Percentiles rank a stretch among this genome's conserved stretches.
These are phyloP conservation scores for Otolemur garnettii DNA, from an alignment of 2,113 vertebrate genomes.

Conservation along the genomic window DNA sequence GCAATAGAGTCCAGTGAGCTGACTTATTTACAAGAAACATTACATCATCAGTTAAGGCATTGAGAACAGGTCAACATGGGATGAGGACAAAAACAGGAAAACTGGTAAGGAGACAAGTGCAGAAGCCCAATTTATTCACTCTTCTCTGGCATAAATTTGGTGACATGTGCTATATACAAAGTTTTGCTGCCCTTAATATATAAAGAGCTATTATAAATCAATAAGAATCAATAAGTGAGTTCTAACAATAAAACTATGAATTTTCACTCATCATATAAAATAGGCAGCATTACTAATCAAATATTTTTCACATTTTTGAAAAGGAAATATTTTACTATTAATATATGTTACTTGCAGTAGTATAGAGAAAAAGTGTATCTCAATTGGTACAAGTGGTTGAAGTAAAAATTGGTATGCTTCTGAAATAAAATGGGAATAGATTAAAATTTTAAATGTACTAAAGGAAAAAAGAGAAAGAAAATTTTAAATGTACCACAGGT, in stretches of 20 bases:
- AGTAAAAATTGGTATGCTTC: background rate
- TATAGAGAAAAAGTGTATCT: background rate
- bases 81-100: background rate
- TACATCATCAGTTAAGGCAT: background rate
- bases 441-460: background rate
- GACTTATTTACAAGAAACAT: background rate
- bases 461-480: background rate
- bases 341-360: background rate
- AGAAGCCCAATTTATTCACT: no score
- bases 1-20: background rate
- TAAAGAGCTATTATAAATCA: background rate
- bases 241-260: background rate
- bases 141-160: background rate
- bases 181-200: background rate
- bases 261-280: background rate
- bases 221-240: background rate
- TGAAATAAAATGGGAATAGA: background rate
- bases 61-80: background rate
- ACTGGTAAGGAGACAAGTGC: background rate
- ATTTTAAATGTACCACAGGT: background rate
- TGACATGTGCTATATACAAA: background rate
- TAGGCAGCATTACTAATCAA: background rate
- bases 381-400: background rate
- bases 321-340: constrained; percentile 7
- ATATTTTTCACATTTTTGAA: background rate